Evolutionary conservation across 2,888 invertebrate species (phyloP).

Genomic region (Drosophila sordidula): DNA sequence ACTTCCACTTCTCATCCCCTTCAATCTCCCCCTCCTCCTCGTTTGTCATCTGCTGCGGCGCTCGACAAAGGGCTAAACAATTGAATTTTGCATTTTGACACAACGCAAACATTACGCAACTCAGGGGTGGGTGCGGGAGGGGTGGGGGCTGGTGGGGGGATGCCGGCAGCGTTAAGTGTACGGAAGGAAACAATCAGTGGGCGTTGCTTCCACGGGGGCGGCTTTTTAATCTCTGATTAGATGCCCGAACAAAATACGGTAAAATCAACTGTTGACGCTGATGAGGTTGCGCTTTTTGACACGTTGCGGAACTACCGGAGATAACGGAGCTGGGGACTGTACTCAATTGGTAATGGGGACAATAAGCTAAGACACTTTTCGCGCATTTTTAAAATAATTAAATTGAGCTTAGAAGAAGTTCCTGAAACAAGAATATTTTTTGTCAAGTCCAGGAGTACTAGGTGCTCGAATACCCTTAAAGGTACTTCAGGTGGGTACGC

Average conservation of each 20-base stretch:
- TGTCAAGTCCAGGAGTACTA: too few relatives aligned
- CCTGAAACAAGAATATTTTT: too few relatives aligned
- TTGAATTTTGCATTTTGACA: constrained; percentile 83
- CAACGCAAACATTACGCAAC: constrained; percentile 53
- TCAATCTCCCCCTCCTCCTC: background rate
- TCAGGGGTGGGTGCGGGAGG: background rate
- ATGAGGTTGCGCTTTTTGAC: constrained; percentile 69
- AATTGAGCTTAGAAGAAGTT: too few relatives aligned
- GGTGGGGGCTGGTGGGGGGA: background rate
- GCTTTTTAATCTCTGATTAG: constrained; percentile 83
- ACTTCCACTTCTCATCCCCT: constrained; percentile 23
- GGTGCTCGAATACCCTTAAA: too few relatives aligned
- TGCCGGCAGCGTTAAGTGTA: constrained; percentile 27
- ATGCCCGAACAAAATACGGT: constrained; percentile 26
- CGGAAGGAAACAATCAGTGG: constrained; percentile 71
- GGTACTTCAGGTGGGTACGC: too few relatives aligned
- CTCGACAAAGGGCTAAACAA: constrained; percentile 67
- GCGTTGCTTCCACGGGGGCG: constrained; percentile 55
- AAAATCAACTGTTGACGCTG: constrained; percentile 62
- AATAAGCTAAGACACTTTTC: too few relatives aligned
- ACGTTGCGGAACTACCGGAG: constrained; percentile 11
- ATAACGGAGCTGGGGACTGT: background rate
- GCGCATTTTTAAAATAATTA: too few relatives aligned
- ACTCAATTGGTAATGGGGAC: too few relatives aligned
- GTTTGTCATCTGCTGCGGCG: constrained; percentile 25